Conservation (phyloP, 2,113 vertebrate species). For the Phycodurus eques region DNA sequence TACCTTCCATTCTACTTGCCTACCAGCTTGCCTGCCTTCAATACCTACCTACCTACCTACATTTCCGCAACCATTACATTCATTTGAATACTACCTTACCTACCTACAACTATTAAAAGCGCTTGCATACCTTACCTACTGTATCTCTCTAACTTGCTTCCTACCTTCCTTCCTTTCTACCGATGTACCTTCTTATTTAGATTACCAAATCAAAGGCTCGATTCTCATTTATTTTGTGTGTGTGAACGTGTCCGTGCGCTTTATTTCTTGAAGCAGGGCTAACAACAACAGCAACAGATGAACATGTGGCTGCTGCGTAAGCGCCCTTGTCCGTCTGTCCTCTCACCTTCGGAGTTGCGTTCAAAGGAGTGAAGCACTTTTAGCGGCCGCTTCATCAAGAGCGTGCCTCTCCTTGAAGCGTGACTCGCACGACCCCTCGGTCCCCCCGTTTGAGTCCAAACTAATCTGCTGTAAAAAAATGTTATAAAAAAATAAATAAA, state of each 20-base stretch:
- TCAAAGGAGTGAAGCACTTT: slow-evolving; percentile 31
- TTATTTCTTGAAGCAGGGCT: slow-evolving; percentile 24
- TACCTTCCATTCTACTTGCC: no score
- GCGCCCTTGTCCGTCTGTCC: slow-evolving; percentile 32
- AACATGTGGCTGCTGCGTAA: slow-evolving; percentile 33
- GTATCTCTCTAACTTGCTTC: no score
- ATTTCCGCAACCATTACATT: no score
- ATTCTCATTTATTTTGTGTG: not conserved
- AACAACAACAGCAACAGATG: slow-evolving; percentile 33
- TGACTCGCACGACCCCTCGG: slow-evolving; percentile 27
- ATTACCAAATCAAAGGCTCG: no score
- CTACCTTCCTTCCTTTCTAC: no score
- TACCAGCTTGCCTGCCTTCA: no score
- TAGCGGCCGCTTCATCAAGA: slow-evolving; percentile 42
- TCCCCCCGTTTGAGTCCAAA: slow-evolving; percentile 5
- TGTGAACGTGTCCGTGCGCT: slow-evolving; percentile 25
- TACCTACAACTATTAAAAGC: no score
- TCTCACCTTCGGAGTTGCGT: slow-evolving; percentile 34
- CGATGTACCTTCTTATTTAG: no score
- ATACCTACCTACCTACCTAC: no score
- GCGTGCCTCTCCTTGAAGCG: slow-evolving; percentile 41
- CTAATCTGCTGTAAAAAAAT: slow-evolving; percentile 18
- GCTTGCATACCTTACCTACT: no score
- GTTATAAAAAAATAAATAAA: slow-evolving; percentile 31
- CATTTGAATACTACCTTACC: no score